Percentiles rank a stretch among this genome's conserved stretches.
Conservation (phyloP, 2,797 vertebrate species). For the Platyrinchus mystaceus region DNA sequence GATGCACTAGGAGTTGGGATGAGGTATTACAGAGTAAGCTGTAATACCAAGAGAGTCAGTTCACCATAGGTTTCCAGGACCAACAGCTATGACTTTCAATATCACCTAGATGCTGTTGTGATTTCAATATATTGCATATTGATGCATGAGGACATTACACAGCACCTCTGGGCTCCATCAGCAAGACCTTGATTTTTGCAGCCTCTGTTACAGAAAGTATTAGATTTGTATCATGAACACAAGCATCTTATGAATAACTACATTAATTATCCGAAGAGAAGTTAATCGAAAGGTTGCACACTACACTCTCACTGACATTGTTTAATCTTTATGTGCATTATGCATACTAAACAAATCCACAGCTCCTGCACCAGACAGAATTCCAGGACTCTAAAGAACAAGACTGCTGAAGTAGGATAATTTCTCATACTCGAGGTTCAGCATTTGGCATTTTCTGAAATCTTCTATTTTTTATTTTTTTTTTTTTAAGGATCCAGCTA, state of each 20-base stretch:
- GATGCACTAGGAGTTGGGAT: background rate
- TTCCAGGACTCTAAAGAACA: background rate
- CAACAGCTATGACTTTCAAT: background rate
- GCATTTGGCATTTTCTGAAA: constrained; percentile 25
- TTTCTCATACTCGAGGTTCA: constrained; percentile 28
- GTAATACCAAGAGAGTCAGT: background rate
- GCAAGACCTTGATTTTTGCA: constrained; percentile 4
- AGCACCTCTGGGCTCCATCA: background rate
- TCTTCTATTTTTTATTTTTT: constrained; percentile 28
- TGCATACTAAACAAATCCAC: constrained; percentile 25
- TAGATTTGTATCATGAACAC: background rate
- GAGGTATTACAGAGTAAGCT: background rate
- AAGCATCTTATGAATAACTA: background rate
- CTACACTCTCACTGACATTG: background rate
- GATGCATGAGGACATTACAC: background rate
- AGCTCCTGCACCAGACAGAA: background rate
- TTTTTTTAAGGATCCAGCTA: constrained; percentile 25
- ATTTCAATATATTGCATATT: background rate
- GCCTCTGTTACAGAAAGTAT: background rate
- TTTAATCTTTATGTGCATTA: constrained; percentile 25
- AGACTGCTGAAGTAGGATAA: background rate
- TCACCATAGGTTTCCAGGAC: background rate
- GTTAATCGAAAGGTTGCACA: constrained; percentile 27
- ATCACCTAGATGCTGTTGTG: background rate
- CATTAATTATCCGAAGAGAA: constrained; percentile 36